Evolutionary conservation across 2,797 vertebrate species (phyloP).

Genomic region (Sarcophilus harrisii): DNA sequence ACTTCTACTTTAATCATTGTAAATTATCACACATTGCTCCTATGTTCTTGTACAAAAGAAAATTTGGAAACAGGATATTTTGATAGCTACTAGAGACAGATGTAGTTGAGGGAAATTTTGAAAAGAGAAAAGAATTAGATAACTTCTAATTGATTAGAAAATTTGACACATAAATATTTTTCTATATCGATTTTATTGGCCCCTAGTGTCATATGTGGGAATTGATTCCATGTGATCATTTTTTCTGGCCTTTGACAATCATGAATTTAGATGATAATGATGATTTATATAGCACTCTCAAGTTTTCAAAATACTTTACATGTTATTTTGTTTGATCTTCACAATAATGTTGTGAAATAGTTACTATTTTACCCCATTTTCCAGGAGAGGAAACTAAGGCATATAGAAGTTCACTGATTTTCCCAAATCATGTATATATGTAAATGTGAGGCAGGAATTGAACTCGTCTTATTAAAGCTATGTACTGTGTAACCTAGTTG

Average conservation of each 20-base stretch:
- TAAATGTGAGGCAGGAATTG: too few species aligned
- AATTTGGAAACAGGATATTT: not conserved
- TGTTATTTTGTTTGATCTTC: not conserved
- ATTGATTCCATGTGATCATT: not conserved
- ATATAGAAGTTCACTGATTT: too few species aligned
- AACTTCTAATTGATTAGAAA: not conserved
- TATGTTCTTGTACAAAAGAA: not conserved
- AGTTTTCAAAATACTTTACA: not conserved
- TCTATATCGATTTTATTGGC: not conserved
- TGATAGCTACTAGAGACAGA: not conserved
- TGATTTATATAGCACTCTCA: not conserved
- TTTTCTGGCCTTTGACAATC: not conserved
- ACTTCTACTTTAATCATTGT: not conserved
- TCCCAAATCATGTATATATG: too few species aligned
- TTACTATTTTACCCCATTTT: too few species aligned
- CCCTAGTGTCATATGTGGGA: not conserved
- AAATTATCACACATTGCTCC: not conserved
- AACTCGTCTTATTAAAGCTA: too few species aligned
- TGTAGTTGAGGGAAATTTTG: not conserved
- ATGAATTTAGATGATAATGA: not conserved
- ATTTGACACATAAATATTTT: not conserved
- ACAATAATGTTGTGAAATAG: too few species aligned
- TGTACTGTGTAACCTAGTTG: too few species aligned
- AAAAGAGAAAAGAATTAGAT: not conserved
- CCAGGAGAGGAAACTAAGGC: too few species aligned